Percentiles rank a stretch among this genome's conserved stretches.
These are phyloP conservation scores for Bettongia penicillata DNA, from an alignment of 2,113 vertebrate species.

Conservation along the genomic window DNA sequence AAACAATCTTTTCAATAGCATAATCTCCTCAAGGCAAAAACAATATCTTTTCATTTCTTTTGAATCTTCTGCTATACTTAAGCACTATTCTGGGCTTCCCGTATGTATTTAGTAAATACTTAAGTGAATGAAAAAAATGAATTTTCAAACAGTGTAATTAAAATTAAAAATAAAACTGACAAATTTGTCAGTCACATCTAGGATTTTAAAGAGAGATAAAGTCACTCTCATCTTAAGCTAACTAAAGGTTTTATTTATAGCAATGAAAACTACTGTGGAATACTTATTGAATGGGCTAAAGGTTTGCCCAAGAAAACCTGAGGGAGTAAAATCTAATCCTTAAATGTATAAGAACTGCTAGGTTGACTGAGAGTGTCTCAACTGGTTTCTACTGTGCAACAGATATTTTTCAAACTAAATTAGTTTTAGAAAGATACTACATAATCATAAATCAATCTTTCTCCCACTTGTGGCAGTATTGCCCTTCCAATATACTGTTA, in stretches of 20 bases:
- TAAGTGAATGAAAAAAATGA: neutral
- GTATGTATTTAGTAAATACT: neutral
- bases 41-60: neutral
- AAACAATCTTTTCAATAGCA: neutral
- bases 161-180: neutral
- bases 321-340: slow-evolving; percentile 21
- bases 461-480: slow-evolving; percentile 33
- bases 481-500: neutral
- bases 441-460: slow-evolving; percentile 30
- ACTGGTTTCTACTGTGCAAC: slow-evolving; percentile 25
- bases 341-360: slow-evolving; percentile 59
- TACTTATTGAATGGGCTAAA: neutral
- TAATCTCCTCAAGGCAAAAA: neutral
- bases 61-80: neutral
- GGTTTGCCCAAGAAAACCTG: slow-evolving; percentile 46
- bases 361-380: neutral
- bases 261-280: neutral
- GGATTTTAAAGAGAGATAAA: neutral
- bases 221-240: neutral
- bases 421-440: slow-evolving; percentile 36
- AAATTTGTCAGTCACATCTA: neutral
- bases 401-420: slow-evolving; percentile 55
- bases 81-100: neutral
- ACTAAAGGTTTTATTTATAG: neutral
- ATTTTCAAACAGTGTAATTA: neutral